phyloP scores from a whole-genome alignment of 2,113 vertebrate genomes.

The Dasypus novemcinctus region DNA sequence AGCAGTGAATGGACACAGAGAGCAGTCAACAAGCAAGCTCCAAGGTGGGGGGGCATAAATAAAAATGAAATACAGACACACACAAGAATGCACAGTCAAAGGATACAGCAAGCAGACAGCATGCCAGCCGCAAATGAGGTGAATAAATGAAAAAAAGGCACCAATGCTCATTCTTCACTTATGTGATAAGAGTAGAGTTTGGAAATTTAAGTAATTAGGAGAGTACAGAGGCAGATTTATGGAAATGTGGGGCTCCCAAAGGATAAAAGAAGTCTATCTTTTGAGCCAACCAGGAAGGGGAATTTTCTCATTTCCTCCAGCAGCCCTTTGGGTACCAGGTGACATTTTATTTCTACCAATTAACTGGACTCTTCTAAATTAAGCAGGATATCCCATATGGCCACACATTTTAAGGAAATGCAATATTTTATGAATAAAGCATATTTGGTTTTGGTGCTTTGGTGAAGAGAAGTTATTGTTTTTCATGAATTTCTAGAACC shows the following conservation, averaged over 20 bases:
- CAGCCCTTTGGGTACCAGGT: not conserved
- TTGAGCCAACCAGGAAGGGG: not conserved
- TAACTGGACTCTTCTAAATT: not conserved
- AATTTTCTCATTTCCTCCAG: not conserved
- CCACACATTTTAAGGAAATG: conserved; percentile 16
- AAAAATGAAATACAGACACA: no score
- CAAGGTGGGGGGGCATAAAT: no score
- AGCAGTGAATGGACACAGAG: no score
- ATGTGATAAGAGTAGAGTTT: not conserved
- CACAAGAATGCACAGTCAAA: no score
- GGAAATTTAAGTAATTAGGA: not conserved
- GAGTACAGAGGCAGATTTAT: not conserved
- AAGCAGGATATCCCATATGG: not conserved
- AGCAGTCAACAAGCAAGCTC: no score
- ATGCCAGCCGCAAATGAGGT: no score
- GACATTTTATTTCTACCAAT: not conserved
- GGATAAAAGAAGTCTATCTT: not conserved
- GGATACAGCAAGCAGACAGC: no score
- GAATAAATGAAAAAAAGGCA: not conserved
- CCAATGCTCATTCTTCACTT: not conserved
- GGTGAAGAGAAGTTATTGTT: not conserved
- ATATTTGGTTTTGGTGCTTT: not conserved
- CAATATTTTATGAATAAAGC: not conserved
- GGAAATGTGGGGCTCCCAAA: not conserved
- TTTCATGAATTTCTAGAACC: not conserved